Conservation (phyloP, 2,888 invertebrate genomes). For the Diachrysia chrysitis region DNA sequence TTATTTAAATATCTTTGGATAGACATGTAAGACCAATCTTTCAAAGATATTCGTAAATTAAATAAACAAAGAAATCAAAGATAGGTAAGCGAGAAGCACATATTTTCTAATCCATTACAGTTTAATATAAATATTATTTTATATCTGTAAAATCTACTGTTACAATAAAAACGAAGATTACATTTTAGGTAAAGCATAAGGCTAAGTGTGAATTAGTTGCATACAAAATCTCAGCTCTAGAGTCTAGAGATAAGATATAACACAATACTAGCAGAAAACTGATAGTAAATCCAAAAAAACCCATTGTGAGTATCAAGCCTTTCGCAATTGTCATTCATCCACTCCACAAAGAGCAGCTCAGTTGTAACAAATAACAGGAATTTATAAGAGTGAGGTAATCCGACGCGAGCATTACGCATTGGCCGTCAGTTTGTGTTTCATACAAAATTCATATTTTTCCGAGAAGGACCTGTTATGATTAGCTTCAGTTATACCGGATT, state of each 20-base stretch:
- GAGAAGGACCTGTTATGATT: constrained; percentile 60
- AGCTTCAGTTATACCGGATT: constrained; percentile 20
- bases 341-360: constrained; percentile 68
- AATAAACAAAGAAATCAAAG: too few relatives aligned
- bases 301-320: constrained; percentile 52
- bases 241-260: constrained; percentile 20
- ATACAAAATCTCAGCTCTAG: constrained; percentile 19
- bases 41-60: too few relatives aligned
- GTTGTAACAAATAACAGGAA: constrained; percentile 71
- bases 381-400: constrained; percentile 69
- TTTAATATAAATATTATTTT: too few relatives aligned
- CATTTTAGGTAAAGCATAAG: neutral
- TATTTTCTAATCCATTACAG: too few relatives aligned
- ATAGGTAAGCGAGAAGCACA: too few relatives aligned
- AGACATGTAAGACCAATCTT: too few relatives aligned
- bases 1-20: too few relatives aligned
- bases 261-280: constrained; percentile 70
- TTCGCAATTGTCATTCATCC: constrained; percentile 74
- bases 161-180: neutral
- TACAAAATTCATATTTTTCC: constrained; percentile 64
- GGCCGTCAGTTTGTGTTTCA: constrained; percentile 58
- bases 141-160: neutral
- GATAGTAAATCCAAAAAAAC: constrained; percentile 51
- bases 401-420: constrained; percentile 63
- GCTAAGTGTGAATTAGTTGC: neutral